Evolutionary conservation across 2,113 vertebrate species (phyloP).

Genomic region (Papio anubis): DNA sequence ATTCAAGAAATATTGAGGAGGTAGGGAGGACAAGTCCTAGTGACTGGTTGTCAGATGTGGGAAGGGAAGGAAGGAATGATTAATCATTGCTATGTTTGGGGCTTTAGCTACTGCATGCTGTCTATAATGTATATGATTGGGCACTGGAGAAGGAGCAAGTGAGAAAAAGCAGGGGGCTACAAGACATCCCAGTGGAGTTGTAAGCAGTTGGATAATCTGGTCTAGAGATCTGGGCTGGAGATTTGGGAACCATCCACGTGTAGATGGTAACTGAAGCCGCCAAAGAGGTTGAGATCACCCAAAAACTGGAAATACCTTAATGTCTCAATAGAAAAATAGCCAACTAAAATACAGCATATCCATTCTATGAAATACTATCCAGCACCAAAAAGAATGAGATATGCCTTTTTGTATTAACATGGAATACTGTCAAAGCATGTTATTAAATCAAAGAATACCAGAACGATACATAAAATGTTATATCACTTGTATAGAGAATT

Average conservation of each 20-base stretch:
- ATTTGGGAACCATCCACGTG: background rate
- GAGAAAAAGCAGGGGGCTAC: background rate
- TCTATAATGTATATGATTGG: background rate
- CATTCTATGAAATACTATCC: background rate
- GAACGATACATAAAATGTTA: background rate
- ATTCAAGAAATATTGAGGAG: background rate
- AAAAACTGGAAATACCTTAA: slow-evolving; percentile 21
- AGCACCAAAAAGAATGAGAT: slow-evolving; percentile 9
- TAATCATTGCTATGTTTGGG: background rate
- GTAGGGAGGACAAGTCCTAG: background rate
- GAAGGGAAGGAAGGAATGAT: background rate
- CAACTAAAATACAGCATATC: slow-evolving; percentile 19
- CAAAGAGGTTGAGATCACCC: background rate
- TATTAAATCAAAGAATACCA: slow-evolving; percentile 38
- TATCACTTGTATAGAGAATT: background rate
- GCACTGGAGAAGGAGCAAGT: background rate
- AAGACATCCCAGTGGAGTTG: background rate
- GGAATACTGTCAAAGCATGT: background rate
- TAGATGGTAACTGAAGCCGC: background rate
- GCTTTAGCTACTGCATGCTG: background rate
- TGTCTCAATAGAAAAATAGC: background rate
- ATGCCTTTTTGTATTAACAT: background rate
- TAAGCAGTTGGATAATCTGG: background rate
- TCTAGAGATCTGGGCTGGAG: background rate
- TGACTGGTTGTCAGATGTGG: background rate